Base-by-base conservation (phyloP, 2,113 vertebrate species). In the Notarius lentiginosus region DNA sequence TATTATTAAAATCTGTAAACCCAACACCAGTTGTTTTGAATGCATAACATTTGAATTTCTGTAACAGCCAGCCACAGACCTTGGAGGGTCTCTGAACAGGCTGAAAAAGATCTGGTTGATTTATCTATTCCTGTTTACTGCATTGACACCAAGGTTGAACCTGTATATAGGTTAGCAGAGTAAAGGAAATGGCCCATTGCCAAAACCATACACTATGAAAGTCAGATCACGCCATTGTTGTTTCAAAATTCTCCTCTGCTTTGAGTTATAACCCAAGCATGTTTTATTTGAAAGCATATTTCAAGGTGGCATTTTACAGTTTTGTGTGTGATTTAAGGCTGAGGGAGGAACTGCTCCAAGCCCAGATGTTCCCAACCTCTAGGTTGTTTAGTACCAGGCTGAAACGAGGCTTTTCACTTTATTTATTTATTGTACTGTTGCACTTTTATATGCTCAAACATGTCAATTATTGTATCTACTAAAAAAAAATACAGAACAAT, bases 21-120 rank as follows among this genome's bases (percentile, higher is more conserved):
- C n/a, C 17, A 34, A 34, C 51, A 15, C n/a, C 2, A 1, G 24
- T 18, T 8, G 2, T 56, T 79, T 17, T 15, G n/a, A 55, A 79
- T n/a, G 5, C 10, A 11, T n/a, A 76, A 1, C 5, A 27, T 8
- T 7, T 7, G 4, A 77, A 27, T 58, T 53, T 1, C 76, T 79
- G 53, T 27, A 18, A 18, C 55, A 79, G 7, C 58, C 77, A 79
- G 15, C n/a, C 77, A 10, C 55, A 30, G 17, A 58, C 55, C 77
- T 12, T 17, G 20, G 77, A 34, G 55, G 4, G 4, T 18, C 15
- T 0, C 27, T 58, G 27, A 34, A 30, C n/a, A 30, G 76, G 15
- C 51, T 56, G 53, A 79, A 79, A 79, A 77, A 14, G 15, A 58
- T 79, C 76, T 79, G 53, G n/a, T 79, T 79, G 24, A 79, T 79